These are phyloP conservation scores for Xestia rhomboidea DNA, from an alignment of 2,888 invertebrate species.

Conservation along the genomic window DNA sequence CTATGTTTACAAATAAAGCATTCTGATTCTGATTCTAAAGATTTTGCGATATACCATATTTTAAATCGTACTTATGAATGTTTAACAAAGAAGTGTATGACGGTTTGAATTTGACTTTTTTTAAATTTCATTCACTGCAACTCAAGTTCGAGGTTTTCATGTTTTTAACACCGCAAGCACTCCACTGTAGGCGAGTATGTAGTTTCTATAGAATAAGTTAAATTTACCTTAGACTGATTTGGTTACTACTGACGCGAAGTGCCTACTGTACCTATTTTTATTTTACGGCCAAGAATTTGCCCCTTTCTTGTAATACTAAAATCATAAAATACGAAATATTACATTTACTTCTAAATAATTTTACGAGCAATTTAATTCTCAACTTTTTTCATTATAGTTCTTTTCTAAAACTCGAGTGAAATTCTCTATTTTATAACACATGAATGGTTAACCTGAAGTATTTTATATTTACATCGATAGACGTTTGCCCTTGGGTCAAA, in stretches of 20 bases:
- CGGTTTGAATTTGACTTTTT: too few relatives aligned
- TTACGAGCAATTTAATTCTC: not conserved
- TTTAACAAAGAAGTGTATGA: not conserved
- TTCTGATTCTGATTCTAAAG: too few relatives aligned
- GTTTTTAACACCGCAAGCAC: too few relatives aligned
- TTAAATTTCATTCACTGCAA: too few relatives aligned
- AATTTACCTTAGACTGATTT: too few relatives aligned
- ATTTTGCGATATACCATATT: not conserved
- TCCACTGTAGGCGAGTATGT: too few relatives aligned
- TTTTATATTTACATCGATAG: slow-evolving; percentile 52
- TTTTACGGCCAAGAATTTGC: not conserved
- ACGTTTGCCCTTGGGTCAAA: slow-evolving; percentile 59
- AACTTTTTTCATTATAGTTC: not conserved
- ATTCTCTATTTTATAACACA: slow-evolving; percentile 29
- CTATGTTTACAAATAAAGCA: too few relatives aligned
- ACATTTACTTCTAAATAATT: not conserved
- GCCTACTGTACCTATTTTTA: not conserved
- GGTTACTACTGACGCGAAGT: too few relatives aligned
- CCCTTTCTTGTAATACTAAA: not conserved
- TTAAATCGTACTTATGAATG: not conserved
- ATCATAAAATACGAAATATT: not conserved
- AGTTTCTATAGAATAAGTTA: too few relatives aligned
- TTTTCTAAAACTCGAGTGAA: slow-evolving; percentile 5
- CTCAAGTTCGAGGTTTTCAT: too few relatives aligned
- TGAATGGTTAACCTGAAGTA: slow-evolving; percentile 39